Conservation (phyloP, 2,113 vertebrate species). For the Barbus barbus region DNA sequence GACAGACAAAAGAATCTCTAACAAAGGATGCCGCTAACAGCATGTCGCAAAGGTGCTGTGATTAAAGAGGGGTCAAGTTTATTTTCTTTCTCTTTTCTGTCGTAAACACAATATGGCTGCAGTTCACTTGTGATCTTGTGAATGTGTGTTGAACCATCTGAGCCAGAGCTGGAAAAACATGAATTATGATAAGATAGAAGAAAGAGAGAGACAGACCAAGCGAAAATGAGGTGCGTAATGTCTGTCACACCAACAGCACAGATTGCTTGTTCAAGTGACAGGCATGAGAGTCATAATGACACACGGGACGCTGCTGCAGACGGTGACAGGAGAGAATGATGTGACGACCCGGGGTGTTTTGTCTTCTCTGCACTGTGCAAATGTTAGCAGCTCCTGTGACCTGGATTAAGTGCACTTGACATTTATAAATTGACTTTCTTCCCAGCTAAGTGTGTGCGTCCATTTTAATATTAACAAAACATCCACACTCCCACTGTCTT, state of each 20-base stretch:
- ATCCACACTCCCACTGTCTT: background rate
- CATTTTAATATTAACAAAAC: conserved; percentile 22
- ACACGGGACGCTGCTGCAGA: background rate
- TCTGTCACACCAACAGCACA: conserved; percentile 23
- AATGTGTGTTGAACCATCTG: conserved; percentile 23
- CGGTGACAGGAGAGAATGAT: conserved; percentile 18
- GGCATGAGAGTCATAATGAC: conserved; percentile 28
- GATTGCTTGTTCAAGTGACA: conserved; percentile 43
- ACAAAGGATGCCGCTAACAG: background rate
- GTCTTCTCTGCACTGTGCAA: conserved; percentile 17
- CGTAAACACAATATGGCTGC: background rate
- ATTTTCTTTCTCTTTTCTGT: background rate
- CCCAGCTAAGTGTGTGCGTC: background rate
- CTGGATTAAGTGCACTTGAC: conserved; percentile 35
- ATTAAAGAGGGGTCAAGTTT: background rate
- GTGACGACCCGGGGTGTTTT: background rate
- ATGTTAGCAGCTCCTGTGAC: conserved; percentile 32
- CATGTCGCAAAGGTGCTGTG: background rate
- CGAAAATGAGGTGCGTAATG: conserved; percentile 9
- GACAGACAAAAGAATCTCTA: background rate
- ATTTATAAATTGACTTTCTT: conserved; percentile 34
- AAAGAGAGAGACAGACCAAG: conserved; percentile 31
- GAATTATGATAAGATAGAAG: conserved; percentile 20
- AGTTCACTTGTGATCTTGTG: background rate
- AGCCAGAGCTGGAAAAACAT: conserved; percentile 8